Conservation (phyloP, 1,140 invertebrate species). For the Bombus terrestris region DNA sequence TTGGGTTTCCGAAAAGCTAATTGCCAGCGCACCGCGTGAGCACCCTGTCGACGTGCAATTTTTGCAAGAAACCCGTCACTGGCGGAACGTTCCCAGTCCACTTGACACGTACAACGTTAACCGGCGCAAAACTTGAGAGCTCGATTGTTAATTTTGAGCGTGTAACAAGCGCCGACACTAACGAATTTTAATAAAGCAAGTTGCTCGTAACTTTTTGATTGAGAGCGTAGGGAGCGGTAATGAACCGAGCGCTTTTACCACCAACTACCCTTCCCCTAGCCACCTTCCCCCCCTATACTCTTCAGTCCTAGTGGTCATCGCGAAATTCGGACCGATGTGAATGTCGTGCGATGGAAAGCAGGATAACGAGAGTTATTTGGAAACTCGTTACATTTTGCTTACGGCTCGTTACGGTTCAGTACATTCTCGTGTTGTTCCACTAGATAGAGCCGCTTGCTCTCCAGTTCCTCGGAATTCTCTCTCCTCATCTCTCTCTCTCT, state of each 20-base stretch:
- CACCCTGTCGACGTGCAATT: not conserved
- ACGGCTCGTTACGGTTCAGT: constrained; percentile 42
- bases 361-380: constrained; percentile 49
- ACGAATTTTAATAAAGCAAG: constrained; percentile 37
- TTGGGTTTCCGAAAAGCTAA: not conserved
- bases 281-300: not conserved
- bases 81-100: not conserved
- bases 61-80: not conserved
- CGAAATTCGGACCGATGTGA: constrained; percentile 18
- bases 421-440: constrained; percentile 40
- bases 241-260: constrained; percentile 9
- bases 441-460: constrained; percentile 31
- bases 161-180: constrained; percentile 18
- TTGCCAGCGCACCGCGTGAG: too few relatives aligned
- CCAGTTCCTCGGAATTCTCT: constrained; percentile 31
- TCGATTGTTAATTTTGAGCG: constrained; percentile 26
- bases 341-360: constrained; percentile 9
- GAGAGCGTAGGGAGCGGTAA: constrained; percentile 12
- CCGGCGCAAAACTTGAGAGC: constrained; percentile 4
- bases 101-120: not conserved
- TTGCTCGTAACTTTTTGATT: constrained; percentile 29
- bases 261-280: not conserved
- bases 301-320: constrained; percentile 14
- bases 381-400: constrained; percentile 48
- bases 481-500: not conserved